Conservation (phyloP, 2,113 vertebrate species). For the Anguilla japonica region DNA sequence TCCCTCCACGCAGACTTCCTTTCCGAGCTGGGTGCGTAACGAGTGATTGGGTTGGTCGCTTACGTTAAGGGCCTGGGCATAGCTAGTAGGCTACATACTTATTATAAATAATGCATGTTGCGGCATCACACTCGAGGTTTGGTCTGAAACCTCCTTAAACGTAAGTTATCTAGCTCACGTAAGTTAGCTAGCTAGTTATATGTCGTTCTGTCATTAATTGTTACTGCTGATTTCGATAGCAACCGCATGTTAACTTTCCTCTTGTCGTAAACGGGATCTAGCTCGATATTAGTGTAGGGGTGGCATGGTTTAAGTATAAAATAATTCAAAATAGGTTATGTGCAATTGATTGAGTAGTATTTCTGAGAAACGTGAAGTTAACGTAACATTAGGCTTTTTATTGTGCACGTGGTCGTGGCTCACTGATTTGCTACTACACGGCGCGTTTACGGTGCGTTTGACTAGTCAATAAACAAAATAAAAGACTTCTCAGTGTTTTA, state of each 20-base stretch:
- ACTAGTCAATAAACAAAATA: no score
- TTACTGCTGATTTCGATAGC: no score
- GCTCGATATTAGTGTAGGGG: no score
- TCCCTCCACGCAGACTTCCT: background rate
- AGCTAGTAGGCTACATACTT: background rate
- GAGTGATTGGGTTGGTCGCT: background rate
- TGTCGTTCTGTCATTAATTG: no score
- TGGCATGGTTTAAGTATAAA: no score
- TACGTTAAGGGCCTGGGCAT: background rate
- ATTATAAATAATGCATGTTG: background rate
- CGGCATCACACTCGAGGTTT: background rate
- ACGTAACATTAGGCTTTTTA: no score
- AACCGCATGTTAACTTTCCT: background rate
- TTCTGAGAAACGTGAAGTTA: no score
- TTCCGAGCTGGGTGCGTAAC: background rate
- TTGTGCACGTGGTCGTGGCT: background rate
- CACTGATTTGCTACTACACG: background rate
- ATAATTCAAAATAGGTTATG: background rate
- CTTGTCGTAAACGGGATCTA: background rate
- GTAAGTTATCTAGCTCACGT: background rate
- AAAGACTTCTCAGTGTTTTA: no score
- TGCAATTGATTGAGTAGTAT: background rate
- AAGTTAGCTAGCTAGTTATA: background rate
- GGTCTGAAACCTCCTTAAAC: background rate
- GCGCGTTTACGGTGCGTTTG: no score